A percentile compares a stretch with the other conserved stretches of the same genome.
phyloP scores from a whole-genome alignment of 2,888 invertebrate species.

The Lamellibrachia columna region DNA sequence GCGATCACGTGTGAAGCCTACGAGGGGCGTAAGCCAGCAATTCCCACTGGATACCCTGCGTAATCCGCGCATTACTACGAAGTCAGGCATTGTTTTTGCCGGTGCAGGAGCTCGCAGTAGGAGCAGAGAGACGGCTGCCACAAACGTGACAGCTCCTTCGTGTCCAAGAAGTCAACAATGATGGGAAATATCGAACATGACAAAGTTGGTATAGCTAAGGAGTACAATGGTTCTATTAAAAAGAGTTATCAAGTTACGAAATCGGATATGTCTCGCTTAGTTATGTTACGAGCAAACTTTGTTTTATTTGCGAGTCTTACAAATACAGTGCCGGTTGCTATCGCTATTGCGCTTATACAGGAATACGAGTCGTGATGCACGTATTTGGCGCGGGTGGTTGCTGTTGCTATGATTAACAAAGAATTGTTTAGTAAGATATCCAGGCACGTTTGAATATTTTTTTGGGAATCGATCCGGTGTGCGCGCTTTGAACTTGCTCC shows the following conservation, averaged over 20 bases:
- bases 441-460: background rate
- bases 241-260: too few species aligned
- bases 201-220: background rate
- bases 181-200: background rate
- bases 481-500: background rate
- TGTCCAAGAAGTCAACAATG: background rate
- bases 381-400: background rate
- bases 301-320: too few species aligned
- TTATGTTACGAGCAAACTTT: too few species aligned
- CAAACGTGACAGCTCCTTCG: background rate
- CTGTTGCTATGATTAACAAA: background rate
- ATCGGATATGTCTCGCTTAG: too few species aligned
- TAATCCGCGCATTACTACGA: constrained; percentile 7
- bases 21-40: background rate
- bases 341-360: background rate
- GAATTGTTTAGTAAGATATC: background rate
- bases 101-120: background rate
- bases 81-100: background rate
- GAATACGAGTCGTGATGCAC: background rate
- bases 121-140: background rate
- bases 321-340: background rate
- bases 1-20: background rate
- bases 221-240: too few species aligned
- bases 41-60: background rate
- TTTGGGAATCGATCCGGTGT: background rate